A percentile compares a stretch with the other conserved stretches of the same genome.
Evolutionary conservation across 2,888 invertebrate genomes (phyloP).

Genomic region (Amiota communis): DNA sequence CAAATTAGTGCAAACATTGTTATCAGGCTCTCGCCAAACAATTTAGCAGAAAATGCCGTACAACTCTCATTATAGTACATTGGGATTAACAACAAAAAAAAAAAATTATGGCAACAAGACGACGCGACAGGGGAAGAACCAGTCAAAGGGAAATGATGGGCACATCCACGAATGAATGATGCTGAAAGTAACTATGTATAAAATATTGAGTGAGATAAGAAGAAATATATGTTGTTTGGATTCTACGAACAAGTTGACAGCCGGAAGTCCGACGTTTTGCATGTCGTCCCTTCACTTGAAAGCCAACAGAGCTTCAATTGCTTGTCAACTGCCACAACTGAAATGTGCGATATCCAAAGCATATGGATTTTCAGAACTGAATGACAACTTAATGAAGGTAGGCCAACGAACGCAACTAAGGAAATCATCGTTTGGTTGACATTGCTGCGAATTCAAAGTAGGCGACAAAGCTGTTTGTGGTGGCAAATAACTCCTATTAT

Average conservation of each 20-base stretch:
- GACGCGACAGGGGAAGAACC: neutral
- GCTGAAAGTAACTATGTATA: too few species aligned
- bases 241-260: slow-evolving; percentile 12
- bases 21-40: slow-evolving; percentile 70
- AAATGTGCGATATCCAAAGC: slow-evolving; percentile 56
- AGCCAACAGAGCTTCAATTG: slow-evolving; percentile 4
- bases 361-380: slow-evolving; percentile 66
- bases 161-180: too few species aligned
- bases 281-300: neutral
- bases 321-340: slow-evolving; percentile 59
- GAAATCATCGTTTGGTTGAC: neutral
- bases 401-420: slow-evolving; percentile 53
- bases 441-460: too few species aligned
- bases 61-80: slow-evolving; percentile 70
- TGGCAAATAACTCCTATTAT: too few species aligned
- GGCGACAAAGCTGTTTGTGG: too few species aligned
- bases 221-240: too few species aligned
- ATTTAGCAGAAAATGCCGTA: slow-evolving; percentile 70
- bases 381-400: slow-evolving; percentile 69
- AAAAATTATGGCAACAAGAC: slow-evolving; percentile 41
- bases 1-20: slow-evolving; percentile 72
- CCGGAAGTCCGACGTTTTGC: slow-evolving; percentile 22
- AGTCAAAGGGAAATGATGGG: too few species aligned
- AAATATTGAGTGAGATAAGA: too few species aligned
- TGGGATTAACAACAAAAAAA: slow-evolving; percentile 63